Conservation (phyloP, 1,140 invertebrate genomes). For the Papilio glaucus region DNA sequence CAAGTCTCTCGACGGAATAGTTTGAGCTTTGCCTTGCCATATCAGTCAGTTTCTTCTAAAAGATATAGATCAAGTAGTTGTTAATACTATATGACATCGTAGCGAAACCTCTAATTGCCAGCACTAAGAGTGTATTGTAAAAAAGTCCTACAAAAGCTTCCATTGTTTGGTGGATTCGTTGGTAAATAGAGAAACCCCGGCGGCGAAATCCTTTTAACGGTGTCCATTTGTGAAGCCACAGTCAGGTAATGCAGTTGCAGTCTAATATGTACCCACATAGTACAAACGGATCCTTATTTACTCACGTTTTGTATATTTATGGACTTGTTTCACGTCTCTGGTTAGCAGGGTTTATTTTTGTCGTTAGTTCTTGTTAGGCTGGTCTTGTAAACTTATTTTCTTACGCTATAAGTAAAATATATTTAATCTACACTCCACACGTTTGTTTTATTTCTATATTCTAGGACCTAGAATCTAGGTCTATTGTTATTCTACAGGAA, state of each 20-base stretch:
- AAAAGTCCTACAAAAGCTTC: constrained; percentile 39
- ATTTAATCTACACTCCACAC: neutral
- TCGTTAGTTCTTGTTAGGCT: neutral
- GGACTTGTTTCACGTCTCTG: neutral
- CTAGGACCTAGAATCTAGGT: neutral
- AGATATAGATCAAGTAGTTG: too few species aligned
- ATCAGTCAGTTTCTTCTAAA: too few species aligned
- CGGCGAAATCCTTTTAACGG: constrained; percentile 53
- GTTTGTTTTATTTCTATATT: neutral
- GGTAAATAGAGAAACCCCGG: constrained; percentile 44
- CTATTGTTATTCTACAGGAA: neutral
- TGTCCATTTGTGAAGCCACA: constrained; percentile 48
- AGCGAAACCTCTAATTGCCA: constrained; percentile 4
- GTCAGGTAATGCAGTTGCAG: constrained; percentile 46
- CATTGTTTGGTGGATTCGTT: constrained; percentile 42
- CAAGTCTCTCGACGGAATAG: too few species aligned
- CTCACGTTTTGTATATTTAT: constrained; percentile 32
- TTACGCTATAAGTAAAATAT: constrained; percentile 23
- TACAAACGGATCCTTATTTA: constrained; percentile 29
- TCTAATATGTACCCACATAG: neutral
- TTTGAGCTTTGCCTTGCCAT: too few species aligned
- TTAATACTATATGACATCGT: neutral
- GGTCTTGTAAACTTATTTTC: neutral
- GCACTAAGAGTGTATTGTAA: neutral
- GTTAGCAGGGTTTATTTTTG: constrained; percentile 28